Base-by-base conservation (phyloP, 2,113 vertebrate species). In the Zosterops pallidus region DNA sequence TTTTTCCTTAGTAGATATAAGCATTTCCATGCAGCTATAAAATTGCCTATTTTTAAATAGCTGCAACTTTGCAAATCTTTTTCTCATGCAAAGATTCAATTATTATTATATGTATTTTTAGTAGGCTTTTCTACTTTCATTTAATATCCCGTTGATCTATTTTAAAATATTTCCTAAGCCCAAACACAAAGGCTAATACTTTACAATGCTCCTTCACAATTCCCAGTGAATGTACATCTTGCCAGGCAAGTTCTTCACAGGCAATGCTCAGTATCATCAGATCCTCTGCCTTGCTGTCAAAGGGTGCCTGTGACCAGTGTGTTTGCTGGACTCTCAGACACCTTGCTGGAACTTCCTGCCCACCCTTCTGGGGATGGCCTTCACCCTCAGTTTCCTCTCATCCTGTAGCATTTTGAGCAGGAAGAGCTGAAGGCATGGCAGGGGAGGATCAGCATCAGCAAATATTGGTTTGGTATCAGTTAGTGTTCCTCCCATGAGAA, bases 121-220 rank as follows among this genome's bases (percentile, higher is more conserved):
- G 4, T 50, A 23, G 7, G 3, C 1, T 65, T 82, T 85, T 75
- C 44, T 23, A 28, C 60, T 94, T 94, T n/a, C 18, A n/a, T 83
- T 85, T 83, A 65, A 29, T 87, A 85, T 64, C 37, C 35, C 0
- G 0, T n/a, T 69, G 31, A 33, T 83, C 39, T 80, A 62, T 70
- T 89, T 90, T 56, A 77, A 88, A 91, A 86, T 11, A 46, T 62
- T 92, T 92, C 29, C 44, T 86, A 56, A 74, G 31, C 24, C 65
- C 57, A 62, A 89, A 63, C 17, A 71, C 49, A 83, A 59, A 90
- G 35, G 18, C 42, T 83, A 46, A 33, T 22, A 8, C 13, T 88
- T 93, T 59, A 39, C 35, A 78, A 28, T 9, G 31, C 39, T 74
- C 18, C 23, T 80, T 83, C 13, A 1, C 9, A 42, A 11, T 52